phyloP scores from a whole-genome alignment of 1,140 invertebrate genomes.

The Orchesella cincta region DNA sequence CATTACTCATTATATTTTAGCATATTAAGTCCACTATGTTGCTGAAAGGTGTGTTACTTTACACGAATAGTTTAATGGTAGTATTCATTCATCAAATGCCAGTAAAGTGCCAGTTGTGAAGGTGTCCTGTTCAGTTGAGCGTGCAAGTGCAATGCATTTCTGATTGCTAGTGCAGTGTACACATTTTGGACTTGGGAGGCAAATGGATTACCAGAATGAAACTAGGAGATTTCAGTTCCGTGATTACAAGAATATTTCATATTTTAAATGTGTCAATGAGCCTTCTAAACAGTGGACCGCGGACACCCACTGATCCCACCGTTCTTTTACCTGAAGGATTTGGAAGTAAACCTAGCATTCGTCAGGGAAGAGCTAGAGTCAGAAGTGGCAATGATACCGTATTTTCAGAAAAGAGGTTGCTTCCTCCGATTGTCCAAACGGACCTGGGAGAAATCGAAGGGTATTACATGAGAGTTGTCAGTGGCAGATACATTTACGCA shows the following conservation, averaged over 20 bases:
- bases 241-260: slow-evolving; percentile 8
- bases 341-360: slow-evolving; percentile 4
- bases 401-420: neutral
- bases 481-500: slow-evolving; percentile 22
- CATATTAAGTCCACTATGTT: too few species aligned
- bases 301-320: neutral
- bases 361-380: neutral
- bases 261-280: slow-evolving; percentile 21
- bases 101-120: too few species aligned
- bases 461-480: slow-evolving; percentile 28
- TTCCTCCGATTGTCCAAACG: neutral
- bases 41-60: too few species aligned
- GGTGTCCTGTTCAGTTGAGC: too few species aligned
- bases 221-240: neutral
- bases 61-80: too few species aligned
- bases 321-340: slow-evolving; percentile 1
- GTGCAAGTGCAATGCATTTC: neutral
- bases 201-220: neutral
- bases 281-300: neutral
- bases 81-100: too few species aligned
- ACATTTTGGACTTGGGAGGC: neutral
- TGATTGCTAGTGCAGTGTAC: neutral
- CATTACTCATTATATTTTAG: too few species aligned
- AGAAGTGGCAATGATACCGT: neutral
- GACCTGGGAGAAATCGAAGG: slow-evolving; percentile 12